Evolutionary conservation across 2,797 vertebrate genomes (phyloP).

Genomic region (Acrossocheilus fasciatus): DNA sequence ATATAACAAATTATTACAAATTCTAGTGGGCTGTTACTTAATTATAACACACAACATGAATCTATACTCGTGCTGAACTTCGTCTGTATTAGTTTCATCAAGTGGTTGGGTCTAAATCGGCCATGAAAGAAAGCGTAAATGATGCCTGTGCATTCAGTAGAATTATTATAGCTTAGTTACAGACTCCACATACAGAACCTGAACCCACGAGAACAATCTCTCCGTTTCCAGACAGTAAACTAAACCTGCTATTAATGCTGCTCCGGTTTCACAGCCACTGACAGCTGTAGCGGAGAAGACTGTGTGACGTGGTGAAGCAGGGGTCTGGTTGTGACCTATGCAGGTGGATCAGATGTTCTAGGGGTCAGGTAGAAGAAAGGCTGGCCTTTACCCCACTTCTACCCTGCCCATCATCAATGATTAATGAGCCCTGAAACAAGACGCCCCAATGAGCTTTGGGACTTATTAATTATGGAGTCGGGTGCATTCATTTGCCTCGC

Average conservation of each 20-base stretch:
- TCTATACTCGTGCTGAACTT: not conserved
- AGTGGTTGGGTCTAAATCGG: not conserved
- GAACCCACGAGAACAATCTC: not conserved
- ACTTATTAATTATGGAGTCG: conserved; percentile 79
- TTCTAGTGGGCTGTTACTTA: not conserved
- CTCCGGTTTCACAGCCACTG: conserved; percentile 21
- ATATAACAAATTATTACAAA: not conserved
- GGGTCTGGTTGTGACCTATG: conserved; percentile 28
- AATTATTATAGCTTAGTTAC: conserved; percentile 24
- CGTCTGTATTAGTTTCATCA: conserved; percentile 5
- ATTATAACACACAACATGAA: not conserved
- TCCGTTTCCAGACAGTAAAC: conserved; percentile 15
- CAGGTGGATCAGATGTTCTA: conserved; percentile 55
- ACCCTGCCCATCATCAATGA: conserved; percentile 70
- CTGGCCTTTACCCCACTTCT: conserved; percentile 26
- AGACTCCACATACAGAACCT: conserved; percentile 19
- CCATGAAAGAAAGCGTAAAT: not conserved
- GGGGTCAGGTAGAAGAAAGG: conserved; percentile 52
- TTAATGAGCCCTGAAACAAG: conserved; percentile 75
- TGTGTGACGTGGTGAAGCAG: conserved; percentile 1
- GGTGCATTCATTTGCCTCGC: conserved; percentile 60
- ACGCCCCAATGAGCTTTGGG: conserved; percentile 56
- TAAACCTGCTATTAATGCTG: conserved; percentile 15
- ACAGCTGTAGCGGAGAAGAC: not conserved
- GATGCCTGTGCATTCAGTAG: conserved; percentile 7